Conservation (phyloP, 2,888 invertebrate species). For the Cabera pusaria region DNA sequence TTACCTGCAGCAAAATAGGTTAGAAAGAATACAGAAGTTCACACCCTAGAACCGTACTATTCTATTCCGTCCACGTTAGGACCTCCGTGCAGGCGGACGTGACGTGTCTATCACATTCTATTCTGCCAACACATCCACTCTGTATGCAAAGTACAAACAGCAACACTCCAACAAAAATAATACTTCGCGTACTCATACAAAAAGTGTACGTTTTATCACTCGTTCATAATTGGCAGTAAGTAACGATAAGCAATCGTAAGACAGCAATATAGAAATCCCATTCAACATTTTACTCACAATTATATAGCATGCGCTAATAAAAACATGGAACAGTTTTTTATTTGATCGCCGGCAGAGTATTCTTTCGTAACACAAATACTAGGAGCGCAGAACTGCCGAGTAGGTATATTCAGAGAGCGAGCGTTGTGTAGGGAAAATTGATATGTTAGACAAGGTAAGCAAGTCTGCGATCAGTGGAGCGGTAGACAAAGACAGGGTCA, state of each 20-base stretch:
- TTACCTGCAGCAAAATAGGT: conserved; percentile 31
- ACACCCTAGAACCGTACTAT: conserved; percentile 40
- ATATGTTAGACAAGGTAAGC: conserved; percentile 75
- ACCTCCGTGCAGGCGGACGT: conserved; percentile 69
- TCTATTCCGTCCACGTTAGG: conserved; percentile 64
- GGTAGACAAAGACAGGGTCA: conserved; percentile 37
- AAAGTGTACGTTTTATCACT: conserved; percentile 2
- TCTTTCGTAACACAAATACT: conserved; percentile 78
- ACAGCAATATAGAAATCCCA: conserved; percentile 4
- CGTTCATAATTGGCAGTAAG: conserved; percentile 5
- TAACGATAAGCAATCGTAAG: background rate
- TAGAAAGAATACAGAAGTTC: conserved; percentile 48
- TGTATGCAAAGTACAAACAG: conserved; percentile 28
- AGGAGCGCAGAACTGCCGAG: conserved; percentile 66
- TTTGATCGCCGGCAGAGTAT: conserved; percentile 55
- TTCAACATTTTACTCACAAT: background rate
- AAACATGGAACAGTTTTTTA: conserved; percentile 4
- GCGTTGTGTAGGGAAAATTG: conserved; percentile 63
- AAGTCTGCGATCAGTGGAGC: conserved; percentile 47
- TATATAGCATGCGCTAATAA: conserved; percentile 3
- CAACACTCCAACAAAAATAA: conserved; percentile 8
- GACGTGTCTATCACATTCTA: conserved; percentile 50
- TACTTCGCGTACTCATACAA: background rate
- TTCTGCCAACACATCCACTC: conserved; percentile 37
- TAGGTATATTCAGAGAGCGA: conserved; percentile 39